Base-by-base conservation (phyloP, 2,888 invertebrate genomes). In the Rhagonycha lutea region DNA sequence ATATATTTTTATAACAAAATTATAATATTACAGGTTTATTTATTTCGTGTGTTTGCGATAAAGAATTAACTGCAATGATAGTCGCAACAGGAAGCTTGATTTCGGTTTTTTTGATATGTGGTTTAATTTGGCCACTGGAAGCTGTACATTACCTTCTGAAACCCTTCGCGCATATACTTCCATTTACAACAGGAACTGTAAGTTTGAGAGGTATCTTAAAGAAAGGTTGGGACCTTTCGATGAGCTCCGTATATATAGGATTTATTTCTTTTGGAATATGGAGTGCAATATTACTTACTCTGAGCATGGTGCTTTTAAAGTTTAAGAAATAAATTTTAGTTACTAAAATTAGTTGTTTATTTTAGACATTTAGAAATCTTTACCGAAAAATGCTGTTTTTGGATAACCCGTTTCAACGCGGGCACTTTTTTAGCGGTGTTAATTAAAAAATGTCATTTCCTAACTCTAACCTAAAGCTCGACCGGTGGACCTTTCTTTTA, bases 111-210 rank as follows among this genome's bases (percentile, higher is more conserved):
- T 91, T 96, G 92, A 87, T 96, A 5, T 96, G 96, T 81, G 96
- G 96, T 69, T 96, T 98, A 77, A 94, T 98, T 82, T 98, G 98
- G 98, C 98, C 98, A 0, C 90, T 97, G 77, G 96, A 98, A 90
- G 97, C 94, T 62, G 97, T 98, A 95, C 96, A 96, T 84, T 88
- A 90, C 0, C 83, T 92, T 61, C 88, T 97, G 10, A 81, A 80
- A 61, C 72, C 79, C 60, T 82, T 96, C 65, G 94, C 95, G 81
- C 92, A 90, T 81, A 88, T 95, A 63, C 89, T 98, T 18, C 98
- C 98, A 0, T 89, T 97, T 14, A 98, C 98, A 0, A 93, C 95
- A 82, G 94, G 96, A 0, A 96, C 96, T 0, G 96, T 97, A 82
- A 94, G 96, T 2, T 89, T 98, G 79, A 90, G 97, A n/a, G 93